Evolutionary conservation across 2,797 vertebrate genomes (phyloP).

Genomic region (Microctenopoma stevenorrisi): DNA sequence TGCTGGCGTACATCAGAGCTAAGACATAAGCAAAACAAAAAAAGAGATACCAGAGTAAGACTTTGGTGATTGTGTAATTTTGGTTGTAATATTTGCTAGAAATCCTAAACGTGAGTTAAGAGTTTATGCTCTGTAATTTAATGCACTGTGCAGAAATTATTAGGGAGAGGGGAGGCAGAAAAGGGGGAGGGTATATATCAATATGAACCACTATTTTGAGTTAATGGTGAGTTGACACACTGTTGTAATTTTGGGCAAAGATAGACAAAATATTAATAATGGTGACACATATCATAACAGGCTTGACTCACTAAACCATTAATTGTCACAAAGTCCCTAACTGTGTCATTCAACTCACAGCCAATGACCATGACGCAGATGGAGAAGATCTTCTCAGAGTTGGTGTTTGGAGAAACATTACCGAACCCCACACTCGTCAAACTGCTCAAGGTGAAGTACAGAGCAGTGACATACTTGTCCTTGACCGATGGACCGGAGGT

Average conservation of each 20-base stretch:
- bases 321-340: neutral
- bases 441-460: conserved; percentile 99
- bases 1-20: conserved; percentile 98
- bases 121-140: neutral
- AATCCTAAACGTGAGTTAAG: neutral
- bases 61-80: neutral
- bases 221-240: too few species aligned
- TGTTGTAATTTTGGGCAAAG: too few species aligned
- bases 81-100: neutral
- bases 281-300: too few species aligned
- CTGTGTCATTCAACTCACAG: conserved; percentile 87
- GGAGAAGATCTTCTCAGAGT: conserved; percentile 99
- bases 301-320: neutral
- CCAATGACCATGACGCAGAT: conserved; percentile 99
- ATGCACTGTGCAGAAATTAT: neutral
- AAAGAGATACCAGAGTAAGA: neutral
- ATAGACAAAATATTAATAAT: too few species aligned
- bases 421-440: conserved; percentile 98
- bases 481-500: conserved; percentile 92
- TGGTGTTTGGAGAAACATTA: conserved; percentile 97
- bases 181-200: neutral
- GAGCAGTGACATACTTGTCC: conserved; percentile 97
- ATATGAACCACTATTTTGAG: too few species aligned
- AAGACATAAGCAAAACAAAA: conserved; percentile 23
- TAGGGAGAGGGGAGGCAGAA: neutral